These are phyloP conservation scores for Spodoptera picta DNA, from an alignment of 2,888 invertebrate genomes.

Conservation along the genomic window DNA sequence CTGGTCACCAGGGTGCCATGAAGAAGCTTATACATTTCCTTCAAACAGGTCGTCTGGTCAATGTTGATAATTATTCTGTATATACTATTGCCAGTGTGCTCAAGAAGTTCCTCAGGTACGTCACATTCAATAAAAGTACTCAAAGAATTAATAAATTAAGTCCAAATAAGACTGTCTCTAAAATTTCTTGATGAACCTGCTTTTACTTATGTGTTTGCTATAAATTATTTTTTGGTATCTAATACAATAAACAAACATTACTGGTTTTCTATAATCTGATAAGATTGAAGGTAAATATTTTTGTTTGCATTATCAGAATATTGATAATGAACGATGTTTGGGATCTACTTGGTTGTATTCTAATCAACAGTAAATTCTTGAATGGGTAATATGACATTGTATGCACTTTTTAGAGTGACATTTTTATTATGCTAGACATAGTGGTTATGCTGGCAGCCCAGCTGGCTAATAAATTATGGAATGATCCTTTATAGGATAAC, in stretches of 20 bases:
- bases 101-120: conserved; percentile 96
- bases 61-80: conserved; percentile 98
- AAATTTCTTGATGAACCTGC: not conserved
- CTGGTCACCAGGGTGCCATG: conserved; percentile 98
- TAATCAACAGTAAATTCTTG: not conserved
- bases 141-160: not conserved
- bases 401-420: no score
- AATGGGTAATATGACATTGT: not conserved
- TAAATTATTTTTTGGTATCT: not conserved
- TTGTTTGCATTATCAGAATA: conserved; percentile 27
- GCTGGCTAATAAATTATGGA: no score
- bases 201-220: not conserved
- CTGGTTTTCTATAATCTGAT: conserved; percentile 30
- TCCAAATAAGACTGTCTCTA: not conserved
- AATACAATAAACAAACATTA: conserved; percentile 22
- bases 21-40: conserved; percentile 97
- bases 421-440: no score
- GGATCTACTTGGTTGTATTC: conserved; percentile 9
- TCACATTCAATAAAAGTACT: conserved; percentile 21
- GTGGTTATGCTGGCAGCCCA: no score
- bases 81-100: conserved; percentile 99
- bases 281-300: conserved; percentile 43
- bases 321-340: conserved; percentile 24
- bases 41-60: conserved; percentile 96
- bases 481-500: no score